Percentiles rank a stretch among this genome's conserved stretches.
Conservation (phyloP, 2,797 vertebrate species). For the Momotus momota region DNA sequence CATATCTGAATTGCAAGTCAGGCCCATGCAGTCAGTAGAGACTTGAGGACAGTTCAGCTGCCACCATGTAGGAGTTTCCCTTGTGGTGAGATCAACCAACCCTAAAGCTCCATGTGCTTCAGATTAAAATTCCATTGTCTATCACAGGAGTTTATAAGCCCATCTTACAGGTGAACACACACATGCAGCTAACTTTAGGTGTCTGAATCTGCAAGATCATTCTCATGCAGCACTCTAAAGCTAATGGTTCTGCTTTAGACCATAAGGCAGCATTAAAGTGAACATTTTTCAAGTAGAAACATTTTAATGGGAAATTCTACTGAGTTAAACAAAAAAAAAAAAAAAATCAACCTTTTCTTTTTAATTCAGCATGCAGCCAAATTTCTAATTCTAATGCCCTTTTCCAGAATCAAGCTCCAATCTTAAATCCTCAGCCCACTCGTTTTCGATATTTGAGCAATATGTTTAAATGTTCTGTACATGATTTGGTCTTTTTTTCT, state of each 20-base stretch:
- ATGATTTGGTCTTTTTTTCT: background rate
- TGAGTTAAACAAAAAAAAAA: background rate
- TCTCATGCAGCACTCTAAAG: background rate
- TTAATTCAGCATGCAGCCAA: background rate
- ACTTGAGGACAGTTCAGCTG: background rate
- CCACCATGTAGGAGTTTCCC: fast-evolving
- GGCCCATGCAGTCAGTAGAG: background rate
- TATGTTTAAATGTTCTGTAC: background rate
- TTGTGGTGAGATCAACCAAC: background rate
- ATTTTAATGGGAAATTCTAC: background rate
- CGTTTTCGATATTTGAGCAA: background rate
- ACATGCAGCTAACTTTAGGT: background rate
- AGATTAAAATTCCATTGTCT: background rate
- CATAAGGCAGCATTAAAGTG: background rate
- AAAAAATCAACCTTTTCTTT: background rate
- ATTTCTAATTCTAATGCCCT: background rate
- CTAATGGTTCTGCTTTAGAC: background rate
- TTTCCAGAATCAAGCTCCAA: background rate
- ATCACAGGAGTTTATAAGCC: background rate
- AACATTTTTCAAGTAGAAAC: background rate
- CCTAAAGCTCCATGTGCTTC: background rate
- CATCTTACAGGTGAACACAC: background rate
- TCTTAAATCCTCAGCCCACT: background rate
- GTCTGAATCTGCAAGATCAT: background rate
- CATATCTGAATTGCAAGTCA: background rate